phyloP scores from a whole-genome alignment of 2,888 invertebrate genomes.

The Apodemia hepburni region DNA sequence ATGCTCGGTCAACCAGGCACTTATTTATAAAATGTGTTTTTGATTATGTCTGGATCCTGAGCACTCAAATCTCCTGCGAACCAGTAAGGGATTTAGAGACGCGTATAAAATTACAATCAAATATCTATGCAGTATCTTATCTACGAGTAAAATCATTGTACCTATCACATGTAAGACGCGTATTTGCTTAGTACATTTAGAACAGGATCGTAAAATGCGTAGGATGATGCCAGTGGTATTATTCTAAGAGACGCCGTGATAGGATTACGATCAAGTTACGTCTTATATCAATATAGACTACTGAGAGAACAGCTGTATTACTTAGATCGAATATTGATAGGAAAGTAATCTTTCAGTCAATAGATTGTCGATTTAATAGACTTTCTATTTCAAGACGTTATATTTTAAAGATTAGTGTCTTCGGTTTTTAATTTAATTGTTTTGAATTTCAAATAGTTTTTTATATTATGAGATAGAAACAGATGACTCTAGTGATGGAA shows the following conservation, averaged over 20 bases:
- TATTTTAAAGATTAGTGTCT: no score
- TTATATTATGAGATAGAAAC: no score
- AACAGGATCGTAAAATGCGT: slow-evolving; percentile 12
- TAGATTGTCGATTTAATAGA: not conserved
- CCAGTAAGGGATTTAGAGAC: no score
- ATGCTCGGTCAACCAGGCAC: no score
- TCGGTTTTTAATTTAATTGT: no score
- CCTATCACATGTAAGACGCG: not conserved
- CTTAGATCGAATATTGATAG: not conserved
- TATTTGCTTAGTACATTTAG: not conserved
- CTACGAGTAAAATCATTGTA: not conserved
- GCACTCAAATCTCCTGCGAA: no score
- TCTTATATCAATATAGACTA: slow-evolving; percentile 9
- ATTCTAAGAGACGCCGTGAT: slow-evolving; percentile 2
- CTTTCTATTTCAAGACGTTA: no score
- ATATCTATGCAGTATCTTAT: not conserved
- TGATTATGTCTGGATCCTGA: no score
- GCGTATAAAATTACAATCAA: no score
- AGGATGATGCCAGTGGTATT: not conserved
- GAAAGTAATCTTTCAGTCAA: not conserved
- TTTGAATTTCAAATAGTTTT: no score
- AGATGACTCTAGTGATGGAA: no score
- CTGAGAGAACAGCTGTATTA: slow-evolving; percentile 4
- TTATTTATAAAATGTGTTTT: no score
- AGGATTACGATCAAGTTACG: not conserved